Conservation (phyloP, 2,797 vertebrate genomes). For the Arnoldichthys spilopterus region DNA sequence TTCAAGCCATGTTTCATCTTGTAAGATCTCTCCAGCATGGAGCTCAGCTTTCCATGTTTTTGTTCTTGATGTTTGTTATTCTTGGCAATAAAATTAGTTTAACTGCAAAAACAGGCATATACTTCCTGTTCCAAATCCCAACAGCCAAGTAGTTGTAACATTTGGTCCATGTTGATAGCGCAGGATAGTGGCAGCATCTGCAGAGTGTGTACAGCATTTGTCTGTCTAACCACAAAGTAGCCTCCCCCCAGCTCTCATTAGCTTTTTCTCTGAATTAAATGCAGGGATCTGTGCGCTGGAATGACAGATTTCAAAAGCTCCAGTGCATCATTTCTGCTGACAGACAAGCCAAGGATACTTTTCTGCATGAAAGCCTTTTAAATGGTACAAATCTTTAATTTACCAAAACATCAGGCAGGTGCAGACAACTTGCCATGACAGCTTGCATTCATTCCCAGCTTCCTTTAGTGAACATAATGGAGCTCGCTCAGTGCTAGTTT, state of each 20-base stretch:
- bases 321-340: neutral
- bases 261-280: constrained; percentile 7
- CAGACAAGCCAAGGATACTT: neutral
- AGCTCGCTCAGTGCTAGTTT: constrained; percentile 4
- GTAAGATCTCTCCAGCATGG: too few relatives aligned
- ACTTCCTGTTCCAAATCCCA: too few relatives aligned
- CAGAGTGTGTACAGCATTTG: neutral
- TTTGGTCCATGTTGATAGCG: neutral
- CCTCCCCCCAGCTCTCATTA: constrained; percentile 12
- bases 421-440: neutral
- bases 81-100: too few relatives aligned
- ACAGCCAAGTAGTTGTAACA: too few relatives aligned
- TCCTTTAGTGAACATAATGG: neutral
- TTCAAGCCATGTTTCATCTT: too few relatives aligned
- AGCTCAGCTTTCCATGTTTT: too few relatives aligned
- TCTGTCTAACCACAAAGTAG: neutral
- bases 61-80: too few relatives aligned
- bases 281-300: neutral
- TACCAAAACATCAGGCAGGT: constrained; percentile 23
- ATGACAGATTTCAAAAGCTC: neutral
- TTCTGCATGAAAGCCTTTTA: constrained; percentile 10
- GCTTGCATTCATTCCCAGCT: neutral
- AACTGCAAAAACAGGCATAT: too few relatives aligned
- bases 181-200: neutral
- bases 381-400: constrained; percentile 15